phyloP scores from a whole-genome alignment of 2,797 vertebrate genomes.

The Chloroceryle inda region DNA sequence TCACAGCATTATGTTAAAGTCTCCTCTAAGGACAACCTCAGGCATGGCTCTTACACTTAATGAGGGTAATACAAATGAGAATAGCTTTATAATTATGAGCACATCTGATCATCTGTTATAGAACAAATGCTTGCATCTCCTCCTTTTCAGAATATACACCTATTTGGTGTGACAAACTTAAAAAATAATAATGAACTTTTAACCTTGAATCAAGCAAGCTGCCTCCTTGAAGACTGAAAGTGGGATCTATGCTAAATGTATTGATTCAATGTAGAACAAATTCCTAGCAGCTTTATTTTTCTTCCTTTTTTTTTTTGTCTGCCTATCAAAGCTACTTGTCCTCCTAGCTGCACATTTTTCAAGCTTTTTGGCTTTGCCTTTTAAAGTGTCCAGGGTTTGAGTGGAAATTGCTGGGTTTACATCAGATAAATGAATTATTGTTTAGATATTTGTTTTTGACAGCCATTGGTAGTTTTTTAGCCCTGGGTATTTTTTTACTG shows the following conservation, averaged over 20 bases:
- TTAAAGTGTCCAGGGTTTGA: background rate
- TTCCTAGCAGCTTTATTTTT: background rate
- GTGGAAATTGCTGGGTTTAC: background rate
- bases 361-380: background rate
- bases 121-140: background rate
- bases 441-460: background rate
- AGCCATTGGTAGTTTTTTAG: background rate
- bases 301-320: background rate
- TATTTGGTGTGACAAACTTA: background rate
- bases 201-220: slow-evolving; percentile 67
- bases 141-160: background rate
- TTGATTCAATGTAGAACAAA: slow-evolving; percentile 31
- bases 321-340: background rate
- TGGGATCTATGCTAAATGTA: background rate
- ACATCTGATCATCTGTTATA: background rate
- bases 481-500: background rate
- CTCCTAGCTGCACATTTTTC: background rate
- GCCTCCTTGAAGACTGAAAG: background rate
- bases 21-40: background rate
- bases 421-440: background rate
- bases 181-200: slow-evolving; percentile 47
- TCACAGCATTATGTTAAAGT: background rate
- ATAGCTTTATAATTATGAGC: background rate
- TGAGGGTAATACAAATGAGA: background rate
- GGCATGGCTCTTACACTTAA: background rate